Base-by-base conservation (phyloP, 2,797 vertebrate species). In the Gadopsis marmoratus region DNA sequence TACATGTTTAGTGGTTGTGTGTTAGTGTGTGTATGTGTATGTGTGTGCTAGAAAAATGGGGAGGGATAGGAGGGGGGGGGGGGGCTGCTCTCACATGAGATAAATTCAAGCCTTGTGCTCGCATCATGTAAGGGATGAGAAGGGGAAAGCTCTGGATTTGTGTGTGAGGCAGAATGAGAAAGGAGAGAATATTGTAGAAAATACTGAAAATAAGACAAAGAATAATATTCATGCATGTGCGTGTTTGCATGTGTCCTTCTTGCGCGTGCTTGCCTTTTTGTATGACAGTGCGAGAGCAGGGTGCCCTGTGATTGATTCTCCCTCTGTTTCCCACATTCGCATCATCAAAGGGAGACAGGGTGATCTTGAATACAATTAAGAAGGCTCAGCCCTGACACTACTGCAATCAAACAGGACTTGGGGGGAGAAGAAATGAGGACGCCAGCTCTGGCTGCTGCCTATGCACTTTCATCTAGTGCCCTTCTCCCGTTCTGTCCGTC, bases 321-420 rank as follows among this genome's bases (percentile, higher is more conserved):
- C 76, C 79, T 81, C 66, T 64, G 84, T 88, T 90, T 81, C 78
- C 71, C 78, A 61, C 60, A 58, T 74, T 84, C 43, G 64, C 76
- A 90, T 88, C 89, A 92, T 92, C 89, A 89, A 87, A 90, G 82
- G 68, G 82, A 91, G 86, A 89, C 88, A 60, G 68, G 83, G 88
- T 80, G 78, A 89, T 89, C 83, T 87, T 86, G 91, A 90, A 91
- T 88, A 88, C 90, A 92, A 89, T 91, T 93, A 91, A 82, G 81
- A 74, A 85, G 84, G 66, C 85, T 82, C 83, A 84, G 89, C 73
- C 80, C 85, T 79, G 88, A 91, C 87, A 76, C 78, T 62, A 54
- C 78, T 84, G 88, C 86, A 91, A 92, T 94, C 90, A 92, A 93
- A 92, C 85, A 90, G 81, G 76, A 73, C 17, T 26, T 26, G 26